Base-by-base conservation (phyloP, 2,888 invertebrate species). In the Agrilus mali region DNA sequence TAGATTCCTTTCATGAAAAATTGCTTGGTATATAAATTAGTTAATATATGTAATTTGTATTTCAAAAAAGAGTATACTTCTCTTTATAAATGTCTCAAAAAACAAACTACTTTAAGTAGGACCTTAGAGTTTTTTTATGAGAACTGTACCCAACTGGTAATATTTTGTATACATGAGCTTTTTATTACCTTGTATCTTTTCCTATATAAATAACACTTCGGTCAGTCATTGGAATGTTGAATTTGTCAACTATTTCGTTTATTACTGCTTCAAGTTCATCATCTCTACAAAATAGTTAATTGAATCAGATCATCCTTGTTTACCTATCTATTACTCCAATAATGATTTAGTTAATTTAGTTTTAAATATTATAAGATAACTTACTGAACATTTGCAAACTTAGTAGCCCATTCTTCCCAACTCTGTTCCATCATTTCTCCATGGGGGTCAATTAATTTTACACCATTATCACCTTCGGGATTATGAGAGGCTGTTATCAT, bases 401-500 rank as follows among this genome's bases (percentile, higher is more conserved):
- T 72, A 0, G 94, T 93, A 2, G 95, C 95, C 57, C 86, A 77
- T 43, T 66, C 70, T 67, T 99, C 98, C 97, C 97, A 98, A 47
- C 79, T 78, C 46, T 78, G 71, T 51, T 92, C 89, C 56, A 99
- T 65, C 98, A 99, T 98, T 68, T 96, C 96, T 1, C 98, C 98
- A 51, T 77, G 77, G 2, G 95, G 94, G 68, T 98, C 97, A 36
- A 98, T 80, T 38, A 99, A 69, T 66, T 99, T 99, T 3, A 95
- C 87, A 1, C 97, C 97, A 67, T 97, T 97, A 63, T 97, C 97
- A 0, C 82, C 81, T 61, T 87, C 93, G 38, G 95, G 83, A 68
- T 99, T 99, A 65, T 99, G 98, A 1, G 97, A 97, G 0, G 98
- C 98, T 1, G 98, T 99, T 54, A 99, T 92, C 97, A 99, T 97